phyloP scores from a whole-genome alignment of 2,888 invertebrate species.

The Spilosoma lubricipeda region DNA sequence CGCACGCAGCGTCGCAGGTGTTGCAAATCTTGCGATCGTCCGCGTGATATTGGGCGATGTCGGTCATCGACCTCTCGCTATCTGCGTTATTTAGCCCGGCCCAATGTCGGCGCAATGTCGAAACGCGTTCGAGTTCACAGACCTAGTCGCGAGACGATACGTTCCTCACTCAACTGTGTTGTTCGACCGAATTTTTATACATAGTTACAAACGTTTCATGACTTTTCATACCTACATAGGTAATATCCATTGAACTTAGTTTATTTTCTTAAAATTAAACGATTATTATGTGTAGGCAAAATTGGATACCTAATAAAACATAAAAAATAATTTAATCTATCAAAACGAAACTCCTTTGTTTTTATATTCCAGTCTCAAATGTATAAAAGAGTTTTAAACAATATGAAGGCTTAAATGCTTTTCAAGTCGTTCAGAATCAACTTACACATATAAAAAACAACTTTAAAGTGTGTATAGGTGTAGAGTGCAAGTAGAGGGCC shows the following conservation, averaged over 20 bases:
- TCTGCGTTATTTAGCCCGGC: conserved; percentile 84
- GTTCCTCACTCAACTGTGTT: conserved; percentile 73
- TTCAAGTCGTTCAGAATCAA: not conserved
- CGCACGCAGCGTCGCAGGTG: conserved; percentile 73
- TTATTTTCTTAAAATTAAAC: conserved; percentile 10
- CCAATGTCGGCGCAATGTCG: conserved; percentile 85
- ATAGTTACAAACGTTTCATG: conserved; percentile 37
- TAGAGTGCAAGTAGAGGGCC: not conserved
- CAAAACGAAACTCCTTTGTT: not conserved
- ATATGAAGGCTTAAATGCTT: not conserved
- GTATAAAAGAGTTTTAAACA: not conserved
- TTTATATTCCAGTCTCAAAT: not conserved
- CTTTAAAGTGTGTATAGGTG: not conserved
- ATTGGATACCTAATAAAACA: not conserved
- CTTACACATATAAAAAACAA: not conserved
- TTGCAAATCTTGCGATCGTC: conserved; percentile 70
- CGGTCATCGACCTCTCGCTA: conserved; percentile 83
- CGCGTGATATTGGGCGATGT: conserved; percentile 83
- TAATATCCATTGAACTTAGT: conserved; percentile 34
- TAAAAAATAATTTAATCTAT: not conserved
- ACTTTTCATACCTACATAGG: conserved; percentile 22
- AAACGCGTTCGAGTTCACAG: conserved; percentile 78
- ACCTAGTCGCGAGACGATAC: conserved; percentile 72
- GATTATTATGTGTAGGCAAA: not conserved
- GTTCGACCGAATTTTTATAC: conserved; percentile 75